Conservation (phyloP, 2,888 invertebrate species). For the Mesorhabditis sp. region DNA sequence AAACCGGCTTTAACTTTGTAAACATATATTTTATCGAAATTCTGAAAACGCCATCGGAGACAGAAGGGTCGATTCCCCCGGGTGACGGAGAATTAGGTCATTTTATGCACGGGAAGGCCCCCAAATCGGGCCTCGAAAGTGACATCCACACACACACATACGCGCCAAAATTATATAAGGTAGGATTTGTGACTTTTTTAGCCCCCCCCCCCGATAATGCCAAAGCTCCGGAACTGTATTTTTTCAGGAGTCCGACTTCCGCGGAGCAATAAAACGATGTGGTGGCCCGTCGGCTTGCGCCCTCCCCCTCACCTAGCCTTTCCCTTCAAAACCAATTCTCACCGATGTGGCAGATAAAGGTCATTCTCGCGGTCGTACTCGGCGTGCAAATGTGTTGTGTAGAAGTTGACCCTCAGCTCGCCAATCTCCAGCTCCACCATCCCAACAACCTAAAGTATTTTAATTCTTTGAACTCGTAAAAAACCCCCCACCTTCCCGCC, state of each 20-base stretch:
- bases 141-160: too few species aligned
- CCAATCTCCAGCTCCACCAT: slow-evolving; percentile 56
- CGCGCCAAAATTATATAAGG: too few species aligned
- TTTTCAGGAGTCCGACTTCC: not conserved
- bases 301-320: slow-evolving; percentile 61
- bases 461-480: not conserved
- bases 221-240: not conserved
- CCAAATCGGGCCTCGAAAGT: too few species aligned
- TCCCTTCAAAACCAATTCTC: slow-evolving; percentile 63
- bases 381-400: slow-evolving; percentile 91
- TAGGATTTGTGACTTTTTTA: too few species aligned
- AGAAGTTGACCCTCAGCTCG: slow-evolving; percentile 76
- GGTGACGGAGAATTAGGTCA: too few species aligned
- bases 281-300: slow-evolving; percentile 7
- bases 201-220: not conserved
- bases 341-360: slow-evolving; percentile 80
- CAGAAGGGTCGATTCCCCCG: too few species aligned
- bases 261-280: not conserved
- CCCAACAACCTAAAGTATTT: slow-evolving; percentile 53
- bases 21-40: too few species aligned
- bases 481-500: slow-evolving; percentile 78
- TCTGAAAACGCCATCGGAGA: too few species aligned
- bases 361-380: slow-evolving; percentile 81
- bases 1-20: too few species aligned
- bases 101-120: too few species aligned